Conservation (phyloP, 2,113 vertebrate species). For the Chrysochloris asiatica region DNA sequence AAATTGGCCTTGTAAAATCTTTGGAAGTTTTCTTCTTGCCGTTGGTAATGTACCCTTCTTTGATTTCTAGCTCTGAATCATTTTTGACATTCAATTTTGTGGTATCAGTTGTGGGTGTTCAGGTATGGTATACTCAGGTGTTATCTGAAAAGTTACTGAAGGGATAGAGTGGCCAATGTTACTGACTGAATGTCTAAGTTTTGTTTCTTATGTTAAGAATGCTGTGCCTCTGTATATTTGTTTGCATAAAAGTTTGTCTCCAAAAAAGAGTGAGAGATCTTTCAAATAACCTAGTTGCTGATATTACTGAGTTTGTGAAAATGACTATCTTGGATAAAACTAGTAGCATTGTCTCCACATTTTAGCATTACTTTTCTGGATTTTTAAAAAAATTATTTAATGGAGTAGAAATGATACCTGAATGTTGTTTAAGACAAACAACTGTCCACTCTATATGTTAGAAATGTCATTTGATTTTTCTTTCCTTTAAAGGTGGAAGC, state of each 20-base stretch:
- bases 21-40: not conserved
- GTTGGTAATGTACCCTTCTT: slow-evolving; percentile 58
- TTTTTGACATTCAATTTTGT: slow-evolving; percentile 63
- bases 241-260: slow-evolving; percentile 11
- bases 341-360: slow-evolving; percentile 2
- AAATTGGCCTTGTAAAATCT: slow-evolving; percentile 46
- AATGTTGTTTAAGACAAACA: slow-evolving; percentile 74
- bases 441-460: slow-evolving; percentile 70
- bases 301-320: slow-evolving; percentile 51
- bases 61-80: slow-evolving; percentile 58
- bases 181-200: not conserved
- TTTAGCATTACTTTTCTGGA: too few species aligned
- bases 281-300: slow-evolving; percentile 53
- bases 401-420: too few species aligned
- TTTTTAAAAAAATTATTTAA: too few species aligned
- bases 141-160: not conserved
- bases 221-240: slow-evolving; percentile 62
- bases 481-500: slow-evolving; percentile 90
- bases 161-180: not conserved
- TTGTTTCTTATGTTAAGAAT: slow-evolving; percentile 42
- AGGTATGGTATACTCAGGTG: not conserved
- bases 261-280: slow-evolving; percentile 37
- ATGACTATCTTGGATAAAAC: slow-evolving; percentile 56
- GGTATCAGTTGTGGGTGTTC: slow-evolving; percentile 21
- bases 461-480: slow-evolving; percentile 78